Conservation (phyloP, 2,888 invertebrate genomes). For the Eubasilissa splendida region DNA sequence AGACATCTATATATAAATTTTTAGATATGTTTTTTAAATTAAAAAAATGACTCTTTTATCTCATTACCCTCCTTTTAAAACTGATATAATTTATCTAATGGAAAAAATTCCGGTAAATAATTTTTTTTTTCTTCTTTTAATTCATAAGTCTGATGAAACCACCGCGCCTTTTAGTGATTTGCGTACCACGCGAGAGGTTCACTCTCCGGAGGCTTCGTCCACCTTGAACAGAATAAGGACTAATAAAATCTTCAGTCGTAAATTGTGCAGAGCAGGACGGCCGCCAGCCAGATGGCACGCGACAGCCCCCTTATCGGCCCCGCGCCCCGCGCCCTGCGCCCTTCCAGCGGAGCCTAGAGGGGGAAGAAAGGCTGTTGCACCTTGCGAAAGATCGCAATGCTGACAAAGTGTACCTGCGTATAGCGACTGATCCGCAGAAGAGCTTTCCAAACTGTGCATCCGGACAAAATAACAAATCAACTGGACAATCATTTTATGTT, state of each 20-base stretch:
- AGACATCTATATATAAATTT: no score
- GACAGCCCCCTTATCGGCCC: slow-evolving; percentile 31
- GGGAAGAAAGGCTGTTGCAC: neutral
- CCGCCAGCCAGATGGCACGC: slow-evolving; percentile 51
- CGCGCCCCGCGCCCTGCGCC: neutral
- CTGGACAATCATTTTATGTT: no score
- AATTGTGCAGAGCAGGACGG: slow-evolving; percentile 4
- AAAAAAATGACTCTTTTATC: no score
- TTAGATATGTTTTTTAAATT: no score
- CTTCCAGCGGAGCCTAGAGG: neutral
- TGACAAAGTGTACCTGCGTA: slow-evolving; percentile 2
- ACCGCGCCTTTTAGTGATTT: neutral
- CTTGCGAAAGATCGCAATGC: slow-evolving; percentile 31
- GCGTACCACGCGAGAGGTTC: neutral
- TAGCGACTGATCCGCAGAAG: no score
- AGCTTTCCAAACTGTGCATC: no score
- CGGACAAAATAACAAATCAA: no score
- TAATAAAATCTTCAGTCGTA: slow-evolving; percentile 1
- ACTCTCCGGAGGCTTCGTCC: neutral
- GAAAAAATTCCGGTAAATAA: no score
- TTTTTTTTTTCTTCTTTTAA: no score
- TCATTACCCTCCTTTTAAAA: no score
- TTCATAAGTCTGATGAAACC: no score
- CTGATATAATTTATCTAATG: no score
- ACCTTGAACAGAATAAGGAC: neutral